Evolutionary conservation across 2,888 invertebrate genomes (phyloP), one percentile per base, ranked within the genome.

Genomic region (Sturmia bella): DNA sequence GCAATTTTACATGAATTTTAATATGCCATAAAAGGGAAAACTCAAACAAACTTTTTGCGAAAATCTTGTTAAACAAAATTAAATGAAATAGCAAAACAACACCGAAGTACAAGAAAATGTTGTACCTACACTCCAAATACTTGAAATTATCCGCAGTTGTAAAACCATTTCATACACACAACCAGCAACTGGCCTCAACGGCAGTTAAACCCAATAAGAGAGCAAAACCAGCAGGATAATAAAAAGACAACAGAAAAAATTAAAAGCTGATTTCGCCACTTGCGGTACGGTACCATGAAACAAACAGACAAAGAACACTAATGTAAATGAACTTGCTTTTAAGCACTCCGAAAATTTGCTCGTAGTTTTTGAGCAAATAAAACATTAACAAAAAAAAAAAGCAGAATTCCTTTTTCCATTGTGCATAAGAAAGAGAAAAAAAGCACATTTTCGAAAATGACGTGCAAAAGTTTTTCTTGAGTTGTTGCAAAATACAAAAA

Each of bases 141-240:
- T 72, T 80, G 39, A 70, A 75, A 80, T 80, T 76, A 70, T 80
- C 52, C 70, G 54, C 80, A 76, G 70, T 75, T 70, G 54, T 70
- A 45, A 41, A 75, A 66, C 50, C 50, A 66, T 66, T 80, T 74
- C 27, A 52, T 24, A 17, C 64, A 15, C 13, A 19, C 48, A 48
- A 15, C 13, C 41, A 54, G 6, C 41, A 54, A 7, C 17, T 15
- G 39, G 27, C 43, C 41, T 21, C 37, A 56, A n/a, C 37, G 56
- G 56, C 48, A 64, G 12, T 50, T 41, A 7, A 27, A 50, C 41
- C 56, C 12, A 52, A 50, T 17, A 59, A 2, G 32, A 32, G 32
- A 19, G n/a, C n/a, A n/a, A n/a, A 12, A 48, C 7, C 1, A 52
- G 32, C 5, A 50, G 1, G 13, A 56, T 48, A 68, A 13, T n/a